A percentile compares a stretch with the other conserved stretches of the same genome.
These are phyloP conservation scores for Borostomias antarcticus DNA, from an alignment of 2,797 vertebrate genomes.

Conservation along the genomic window DNA sequence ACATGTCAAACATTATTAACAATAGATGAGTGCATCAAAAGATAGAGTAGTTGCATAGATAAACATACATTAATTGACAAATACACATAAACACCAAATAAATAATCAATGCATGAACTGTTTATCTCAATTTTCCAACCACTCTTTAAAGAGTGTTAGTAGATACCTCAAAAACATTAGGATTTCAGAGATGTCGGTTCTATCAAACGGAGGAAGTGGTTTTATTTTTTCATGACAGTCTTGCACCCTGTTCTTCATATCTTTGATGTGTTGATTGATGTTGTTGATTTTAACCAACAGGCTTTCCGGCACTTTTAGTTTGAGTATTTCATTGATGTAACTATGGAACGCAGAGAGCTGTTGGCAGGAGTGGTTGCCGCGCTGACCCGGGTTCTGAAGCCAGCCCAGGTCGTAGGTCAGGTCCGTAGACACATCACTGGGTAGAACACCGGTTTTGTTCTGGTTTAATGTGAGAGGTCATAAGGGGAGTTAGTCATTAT, in stretches of 20 bases:
- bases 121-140: constrained; percentile 14
- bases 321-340: not conserved
- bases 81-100: constrained; percentile 12
- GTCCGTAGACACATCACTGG: too few relatives aligned
- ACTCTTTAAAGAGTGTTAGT: constrained; percentile 29
- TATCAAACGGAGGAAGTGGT: not conserved
- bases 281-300: accelerated
- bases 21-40: constrained; percentile 12
- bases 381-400: not conserved
- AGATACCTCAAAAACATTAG: constrained; percentile 27
- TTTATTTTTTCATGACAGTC: accelerated
- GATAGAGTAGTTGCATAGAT: constrained; percentile 12
- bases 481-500: not conserved
- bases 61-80: constrained; percentile 20
- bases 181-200: accelerated
- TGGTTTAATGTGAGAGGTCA: not conserved
- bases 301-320: accelerated
- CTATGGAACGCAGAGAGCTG: constrained; percentile 26
- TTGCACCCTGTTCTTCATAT: accelerated
- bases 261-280: accelerated
- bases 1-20: not conserved
- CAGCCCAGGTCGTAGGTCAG: not conserved
- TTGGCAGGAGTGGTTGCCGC: not conserved
- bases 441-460: not conserved
- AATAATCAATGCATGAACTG: constrained; percentile 13